Base-by-base conservation (phyloP, 1,140 invertebrate genomes). In the Macrobrachium rosenbergii region DNA sequence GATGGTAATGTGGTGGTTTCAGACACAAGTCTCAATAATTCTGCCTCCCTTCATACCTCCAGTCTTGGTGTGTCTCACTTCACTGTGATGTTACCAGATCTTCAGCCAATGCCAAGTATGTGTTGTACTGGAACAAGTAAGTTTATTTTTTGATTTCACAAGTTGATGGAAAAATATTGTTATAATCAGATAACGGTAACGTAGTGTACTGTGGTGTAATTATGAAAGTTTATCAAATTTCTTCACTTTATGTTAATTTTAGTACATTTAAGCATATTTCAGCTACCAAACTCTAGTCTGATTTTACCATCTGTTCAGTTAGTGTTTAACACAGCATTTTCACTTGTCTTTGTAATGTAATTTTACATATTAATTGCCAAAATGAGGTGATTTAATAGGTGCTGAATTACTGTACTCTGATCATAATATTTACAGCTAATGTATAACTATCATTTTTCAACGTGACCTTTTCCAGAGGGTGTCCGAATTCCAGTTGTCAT, bases 21-120 rank as follows among this genome's bases (percentile, higher is more conserved):
- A n/a, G 96, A 97, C 92, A 91, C 96, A 12, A 92, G 93, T 28
- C 96, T 96, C 11, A 94, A 94, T 89, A 95, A 96, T 90, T 94
- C 95, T 6, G 96, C 96, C 0, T 92, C 94, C 11, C 93, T 98
- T 7, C 94, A 94, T 86, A 93, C 93, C 10, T 93, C 94, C 23
- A 93, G 93, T 63, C 91, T 94, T 11, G 93, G 93, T 43, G 93
- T 93, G n/a, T 93, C 96, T 0, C 94, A 94, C 82, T 94, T 97
- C 45, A 93, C 94, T 52, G 94, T 97, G 0, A 93, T 95, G 85
- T 95, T 97, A 92, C 93, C 94, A 1, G 94, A 93, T 10, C 91
- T 96, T 69, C 94, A 96, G 90, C 92, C 91, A 19, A 91, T 91
- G 81, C 93, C 94, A 91, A 92, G 93, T 93, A 91, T 88, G 89